Conservation (phyloP, 2,888 invertebrate species). For the Dioctria linearis region DNA sequence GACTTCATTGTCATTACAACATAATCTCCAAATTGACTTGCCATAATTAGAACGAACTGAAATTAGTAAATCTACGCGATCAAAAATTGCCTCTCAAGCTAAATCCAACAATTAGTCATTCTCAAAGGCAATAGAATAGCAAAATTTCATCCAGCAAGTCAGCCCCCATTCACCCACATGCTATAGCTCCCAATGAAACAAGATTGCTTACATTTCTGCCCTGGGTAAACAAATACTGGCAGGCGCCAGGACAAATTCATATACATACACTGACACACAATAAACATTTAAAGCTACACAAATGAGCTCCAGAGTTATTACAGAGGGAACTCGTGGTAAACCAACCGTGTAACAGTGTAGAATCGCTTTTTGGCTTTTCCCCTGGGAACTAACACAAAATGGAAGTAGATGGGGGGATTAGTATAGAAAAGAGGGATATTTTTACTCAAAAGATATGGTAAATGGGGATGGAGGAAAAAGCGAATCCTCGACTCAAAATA, state of each 20-base stretch:
- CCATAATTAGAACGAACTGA: constrained; percentile 42
- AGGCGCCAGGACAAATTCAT: constrained; percentile 1
- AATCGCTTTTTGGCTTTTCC: constrained; percentile 47
- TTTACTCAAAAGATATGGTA: too few relatives aligned
- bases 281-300: constrained; percentile 14
- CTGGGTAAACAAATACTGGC: constrained; percentile 26
- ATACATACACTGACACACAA: constrained; percentile 7
- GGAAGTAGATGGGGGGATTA: neutral
- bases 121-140: constrained; percentile 30
- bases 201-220: neutral
- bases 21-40: constrained; percentile 48
- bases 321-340: constrained; percentile 43
- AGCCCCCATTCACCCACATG: neutral
- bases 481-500: neutral
- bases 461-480: neutral
- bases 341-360: constrained; percentile 44
- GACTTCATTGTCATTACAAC: constrained; percentile 41
- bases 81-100: constrained; percentile 36
- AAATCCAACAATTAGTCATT: constrained; percentile 50
- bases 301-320: constrained; percentile 44
- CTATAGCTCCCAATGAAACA: neutral
- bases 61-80: constrained; percentile 45
- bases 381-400: neutral
- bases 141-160: constrained; percentile 11
- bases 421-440: neutral